phyloP scores from a whole-genome alignment of 2,797 vertebrate species.

The Crenuchus spilurus region DNA sequence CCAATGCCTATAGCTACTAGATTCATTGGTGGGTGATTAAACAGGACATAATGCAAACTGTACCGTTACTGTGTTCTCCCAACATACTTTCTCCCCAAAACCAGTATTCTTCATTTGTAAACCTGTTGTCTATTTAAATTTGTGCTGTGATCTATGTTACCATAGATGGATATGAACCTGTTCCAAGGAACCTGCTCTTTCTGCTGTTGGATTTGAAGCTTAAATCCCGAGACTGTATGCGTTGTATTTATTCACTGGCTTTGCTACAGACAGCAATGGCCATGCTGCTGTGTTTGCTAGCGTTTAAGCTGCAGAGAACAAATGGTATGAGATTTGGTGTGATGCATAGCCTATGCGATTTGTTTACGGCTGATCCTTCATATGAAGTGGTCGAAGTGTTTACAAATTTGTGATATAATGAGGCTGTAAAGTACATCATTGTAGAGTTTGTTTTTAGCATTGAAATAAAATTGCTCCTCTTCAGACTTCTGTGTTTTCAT shows the following conservation, averaged over 20 bases:
- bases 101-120: constrained; percentile 18
- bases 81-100: background rate
- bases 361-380: constrained; percentile 18
- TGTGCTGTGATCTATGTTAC: constrained; percentile 23
- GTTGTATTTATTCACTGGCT: constrained; percentile 12
- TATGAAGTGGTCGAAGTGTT: constrained; percentile 42
- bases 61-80: constrained; percentile 33
- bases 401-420: constrained; percentile 47
- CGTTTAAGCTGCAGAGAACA: constrained; percentile 29
- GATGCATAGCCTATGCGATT: constrained; percentile 13
- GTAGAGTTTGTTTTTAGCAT: constrained; percentile 49
- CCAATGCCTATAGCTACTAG: background rate
- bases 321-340: background rate
- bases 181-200: background rate
- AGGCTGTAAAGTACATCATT: constrained; percentile 38
- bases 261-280: constrained; percentile 13
- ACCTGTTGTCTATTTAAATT: constrained; percentile 3
- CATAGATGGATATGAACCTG: constrained; percentile 9
- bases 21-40: constrained; percentile 1
- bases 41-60: constrained; percentile 28
- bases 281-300: constrained; percentile 37
- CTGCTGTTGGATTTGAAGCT: constrained; percentile 16
- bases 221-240: background rate
- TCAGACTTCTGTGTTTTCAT: background rate
- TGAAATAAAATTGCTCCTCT: constrained; percentile 51